Conservation (phyloP, 92 coral and sea anemone genomes). For the Blastomussa wellsi region DNA sequence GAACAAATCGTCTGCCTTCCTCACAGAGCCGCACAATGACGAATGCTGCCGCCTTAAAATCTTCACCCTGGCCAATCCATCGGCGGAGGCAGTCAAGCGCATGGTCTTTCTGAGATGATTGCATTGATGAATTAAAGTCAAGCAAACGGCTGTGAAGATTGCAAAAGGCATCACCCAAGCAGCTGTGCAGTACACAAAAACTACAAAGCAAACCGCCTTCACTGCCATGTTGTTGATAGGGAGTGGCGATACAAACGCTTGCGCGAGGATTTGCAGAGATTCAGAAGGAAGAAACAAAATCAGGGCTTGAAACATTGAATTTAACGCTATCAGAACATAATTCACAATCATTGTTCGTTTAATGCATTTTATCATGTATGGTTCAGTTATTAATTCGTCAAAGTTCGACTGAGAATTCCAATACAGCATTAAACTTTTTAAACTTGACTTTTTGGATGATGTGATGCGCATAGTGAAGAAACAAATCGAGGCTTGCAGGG, state of each 20-base stretch:
- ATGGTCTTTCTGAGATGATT: slow-evolving; percentile 30
- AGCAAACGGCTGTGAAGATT: slow-evolving; percentile 40
- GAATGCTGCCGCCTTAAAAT: slow-evolving; percentile 48
- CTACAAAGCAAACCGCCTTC: neutral
- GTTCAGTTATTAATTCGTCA: slow-evolving; percentile 33
- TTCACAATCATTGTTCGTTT: slow-evolving; percentile 4
- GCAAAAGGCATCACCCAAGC: slow-evolving; percentile 54
- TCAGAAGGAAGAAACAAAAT: slow-evolving; percentile 29
- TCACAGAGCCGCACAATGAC: slow-evolving; percentile 49
- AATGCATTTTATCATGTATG: slow-evolving; percentile 31
- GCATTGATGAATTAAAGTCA: slow-evolving; percentile 46
- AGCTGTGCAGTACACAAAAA: slow-evolving; percentile 16
- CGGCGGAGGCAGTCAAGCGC: slow-evolving; percentile 42
- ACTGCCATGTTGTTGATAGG: slow-evolving; percentile 1
- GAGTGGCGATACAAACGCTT: slow-evolving; percentile 26
- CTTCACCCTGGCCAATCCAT: slow-evolving; percentile 25
- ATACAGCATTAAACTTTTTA: slow-evolving; percentile 38
- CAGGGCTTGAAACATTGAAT: slow-evolving; percentile 23
- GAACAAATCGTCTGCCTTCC: slow-evolving; percentile 50
- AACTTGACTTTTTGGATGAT: slow-evolving; percentile 25
- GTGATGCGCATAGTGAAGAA: slow-evolving; percentile 35
- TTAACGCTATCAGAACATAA: slow-evolving; percentile 15
- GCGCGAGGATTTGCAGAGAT: slow-evolving; percentile 8
- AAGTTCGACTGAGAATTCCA: slow-evolving; percentile 55
- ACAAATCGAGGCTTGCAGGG: slow-evolving; percentile 34